These are phyloP conservation scores for Tapirus indicus DNA, from an alignment of 2,797 vertebrate genomes.

Conservation along the genomic window DNA sequence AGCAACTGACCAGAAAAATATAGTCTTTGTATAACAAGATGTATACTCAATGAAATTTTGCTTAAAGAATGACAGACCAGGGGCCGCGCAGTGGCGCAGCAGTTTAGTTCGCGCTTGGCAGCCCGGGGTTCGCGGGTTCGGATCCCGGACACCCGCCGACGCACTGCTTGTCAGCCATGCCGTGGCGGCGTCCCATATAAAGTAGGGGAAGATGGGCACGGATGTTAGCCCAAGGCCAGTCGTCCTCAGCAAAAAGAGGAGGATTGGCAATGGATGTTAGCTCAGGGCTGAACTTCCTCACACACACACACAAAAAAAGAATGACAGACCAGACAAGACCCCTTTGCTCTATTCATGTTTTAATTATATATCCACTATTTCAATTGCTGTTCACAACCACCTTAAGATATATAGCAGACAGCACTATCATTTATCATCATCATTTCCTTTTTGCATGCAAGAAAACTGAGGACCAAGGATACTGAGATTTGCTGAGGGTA, in stretches of 20 bases:
- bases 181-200: too few relatives aligned
- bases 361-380: not conserved
- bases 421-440: not conserved
- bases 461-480: slow-evolving; percentile 1
- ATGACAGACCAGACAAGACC: not conserved
- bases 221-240: too few relatives aligned
- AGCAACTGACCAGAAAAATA: not conserved
- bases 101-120: too few relatives aligned
- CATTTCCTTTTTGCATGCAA: not conserved
- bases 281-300: too few relatives aligned
- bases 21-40: not conserved
- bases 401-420: not conserved
- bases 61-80: not conserved
- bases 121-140: too few relatives aligned
- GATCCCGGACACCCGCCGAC: too few relatives aligned
- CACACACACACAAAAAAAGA: not conserved
- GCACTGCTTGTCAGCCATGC: too few relatives aligned
- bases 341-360: slow-evolving; percentile 5
- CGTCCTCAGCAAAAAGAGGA: too few relatives aligned
- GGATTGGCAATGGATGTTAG: too few relatives aligned
- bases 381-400: not conserved
- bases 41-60: not conserved
- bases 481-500: not conserved
- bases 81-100: too few relatives aligned
- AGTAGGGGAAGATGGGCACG: too few relatives aligned